Conservation (phyloP, 1,140 invertebrate species). For the Holotrichia oblita region DNA sequence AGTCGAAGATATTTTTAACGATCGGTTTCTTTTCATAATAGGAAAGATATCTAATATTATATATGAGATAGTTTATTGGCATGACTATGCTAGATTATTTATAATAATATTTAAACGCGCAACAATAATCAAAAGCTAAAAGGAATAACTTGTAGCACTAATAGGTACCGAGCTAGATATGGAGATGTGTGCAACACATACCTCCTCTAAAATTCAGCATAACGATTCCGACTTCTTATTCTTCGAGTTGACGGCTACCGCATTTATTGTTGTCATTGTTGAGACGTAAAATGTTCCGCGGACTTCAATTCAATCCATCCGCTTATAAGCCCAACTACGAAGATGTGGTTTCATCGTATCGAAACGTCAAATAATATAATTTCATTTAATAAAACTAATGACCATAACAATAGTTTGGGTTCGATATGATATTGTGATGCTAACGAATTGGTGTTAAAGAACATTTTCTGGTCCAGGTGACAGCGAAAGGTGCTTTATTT, state of each 20-base stretch:
- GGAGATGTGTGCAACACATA: neutral
- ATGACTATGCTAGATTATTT: slow-evolving; percentile 2
- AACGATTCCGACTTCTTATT: neutral
- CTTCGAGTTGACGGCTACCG: neutral
- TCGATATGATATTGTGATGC: neutral
- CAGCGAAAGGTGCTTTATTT: too few relatives aligned
- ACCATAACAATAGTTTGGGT: neutral
- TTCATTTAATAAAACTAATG: slow-evolving; percentile 21
- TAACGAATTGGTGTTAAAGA: neutral
- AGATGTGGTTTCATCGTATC: neutral
- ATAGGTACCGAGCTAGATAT: neutral
- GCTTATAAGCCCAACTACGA: too few relatives aligned
- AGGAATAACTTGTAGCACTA: neutral
- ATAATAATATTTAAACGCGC: neutral
- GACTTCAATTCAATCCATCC: too few relatives aligned
- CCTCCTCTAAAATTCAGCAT: neutral
- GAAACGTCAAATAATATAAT: neutral
- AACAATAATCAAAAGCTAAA: neutral
- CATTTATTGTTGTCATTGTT: slow-evolving; percentile 6
- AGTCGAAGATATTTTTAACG: neutral
- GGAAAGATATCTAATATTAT: neutral
- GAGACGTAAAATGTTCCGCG: neutral
- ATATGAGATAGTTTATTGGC: slow-evolving; percentile 6
- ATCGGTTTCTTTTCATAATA: neutral
- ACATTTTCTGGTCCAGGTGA: neutral